These are phyloP conservation scores for Synodontis membranacea DNA, from an alignment of 2,113 vertebrate genomes.

Conservation along the genomic window DNA sequence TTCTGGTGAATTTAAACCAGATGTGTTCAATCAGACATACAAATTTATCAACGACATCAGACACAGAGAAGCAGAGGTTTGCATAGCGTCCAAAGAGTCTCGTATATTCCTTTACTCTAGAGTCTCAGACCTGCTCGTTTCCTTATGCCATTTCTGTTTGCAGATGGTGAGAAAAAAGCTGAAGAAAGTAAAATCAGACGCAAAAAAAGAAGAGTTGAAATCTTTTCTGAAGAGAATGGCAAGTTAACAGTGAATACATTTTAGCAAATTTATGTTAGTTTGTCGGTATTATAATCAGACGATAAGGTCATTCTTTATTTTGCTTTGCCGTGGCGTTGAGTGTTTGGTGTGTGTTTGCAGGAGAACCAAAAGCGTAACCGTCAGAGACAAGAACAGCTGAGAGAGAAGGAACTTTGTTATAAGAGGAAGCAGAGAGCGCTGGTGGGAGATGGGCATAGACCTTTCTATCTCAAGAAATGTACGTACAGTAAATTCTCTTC, in stretches of 20 bases:
- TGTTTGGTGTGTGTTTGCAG: constrained; percentile 62
- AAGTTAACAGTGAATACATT: constrained; percentile 31
- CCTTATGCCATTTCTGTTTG: not conserved
- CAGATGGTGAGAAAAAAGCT: constrained; percentile 68
- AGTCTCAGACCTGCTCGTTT: not conserved
- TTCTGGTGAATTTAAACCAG: constrained; percentile 91
- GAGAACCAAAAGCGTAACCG: constrained; percentile 83
- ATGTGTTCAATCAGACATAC: constrained; percentile 88
- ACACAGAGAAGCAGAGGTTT: constrained; percentile 82
- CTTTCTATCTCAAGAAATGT: constrained; percentile 92
- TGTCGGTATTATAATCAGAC: not conserved
- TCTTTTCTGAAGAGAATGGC: constrained; percentile 74
- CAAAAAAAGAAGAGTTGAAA: constrained; percentile 63
- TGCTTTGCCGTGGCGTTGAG: not conserved
- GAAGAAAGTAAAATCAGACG: constrained; percentile 57
- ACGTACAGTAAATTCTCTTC: constrained; percentile 56
- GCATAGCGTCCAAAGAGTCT: not conserved
- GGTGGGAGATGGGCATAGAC: constrained; percentile 81
- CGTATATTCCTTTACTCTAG: not conserved
- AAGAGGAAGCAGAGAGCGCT: constrained; percentile 78
- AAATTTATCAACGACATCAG: constrained; percentile 81
- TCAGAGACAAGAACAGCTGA: constrained; percentile 68
- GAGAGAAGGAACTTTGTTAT: constrained; percentile 74
- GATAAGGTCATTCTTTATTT: not conserved
- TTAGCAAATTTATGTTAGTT: not conserved